Evolutionary conservation across 2,113 vertebrate species (phyloP).

Genomic region (western clawed frog (Xenopus tropicalis)): DNA sequence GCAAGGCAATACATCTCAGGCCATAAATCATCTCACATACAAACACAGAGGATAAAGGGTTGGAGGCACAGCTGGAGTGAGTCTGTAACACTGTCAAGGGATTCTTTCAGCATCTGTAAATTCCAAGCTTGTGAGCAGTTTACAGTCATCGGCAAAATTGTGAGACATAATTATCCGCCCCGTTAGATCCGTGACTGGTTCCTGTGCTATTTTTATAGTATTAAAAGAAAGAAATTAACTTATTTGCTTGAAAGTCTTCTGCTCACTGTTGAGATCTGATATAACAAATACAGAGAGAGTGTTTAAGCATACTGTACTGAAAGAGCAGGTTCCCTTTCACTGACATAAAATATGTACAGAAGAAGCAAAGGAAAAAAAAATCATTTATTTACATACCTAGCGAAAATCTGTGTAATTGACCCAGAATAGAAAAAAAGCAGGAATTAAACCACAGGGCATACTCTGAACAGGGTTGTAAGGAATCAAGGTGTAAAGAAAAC

Average conservation of each 20-base stretch:
- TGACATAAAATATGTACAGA: neutral
- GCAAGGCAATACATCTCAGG: neutral
- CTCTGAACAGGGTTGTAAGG: no score
- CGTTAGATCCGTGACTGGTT: neutral
- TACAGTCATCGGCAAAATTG: neutral
- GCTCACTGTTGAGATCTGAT: neutral
- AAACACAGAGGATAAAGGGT: conserved; percentile 2
- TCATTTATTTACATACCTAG: neutral
- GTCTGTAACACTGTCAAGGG: conserved; percentile 5
- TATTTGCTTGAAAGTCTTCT: neutral
- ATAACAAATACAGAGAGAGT: neutral
- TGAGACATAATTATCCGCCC: neutral
- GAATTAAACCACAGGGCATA: no score
- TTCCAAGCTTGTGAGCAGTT: neutral
- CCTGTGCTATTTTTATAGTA: neutral
- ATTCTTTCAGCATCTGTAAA: conserved; percentile 6
- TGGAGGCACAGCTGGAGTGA: conserved; percentile 1
- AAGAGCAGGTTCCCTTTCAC: neutral
- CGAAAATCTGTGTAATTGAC: no score
- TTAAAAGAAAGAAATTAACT: neutral
- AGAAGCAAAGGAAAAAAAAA: neutral
- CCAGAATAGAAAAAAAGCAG: no score
- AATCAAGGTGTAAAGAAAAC: no score
- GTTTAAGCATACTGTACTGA: neutral
- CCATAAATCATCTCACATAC: neutral